Evolutionary conservation across 2,113 vertebrate species (phyloP).

Genomic region (Hemichromis elongatus): DNA sequence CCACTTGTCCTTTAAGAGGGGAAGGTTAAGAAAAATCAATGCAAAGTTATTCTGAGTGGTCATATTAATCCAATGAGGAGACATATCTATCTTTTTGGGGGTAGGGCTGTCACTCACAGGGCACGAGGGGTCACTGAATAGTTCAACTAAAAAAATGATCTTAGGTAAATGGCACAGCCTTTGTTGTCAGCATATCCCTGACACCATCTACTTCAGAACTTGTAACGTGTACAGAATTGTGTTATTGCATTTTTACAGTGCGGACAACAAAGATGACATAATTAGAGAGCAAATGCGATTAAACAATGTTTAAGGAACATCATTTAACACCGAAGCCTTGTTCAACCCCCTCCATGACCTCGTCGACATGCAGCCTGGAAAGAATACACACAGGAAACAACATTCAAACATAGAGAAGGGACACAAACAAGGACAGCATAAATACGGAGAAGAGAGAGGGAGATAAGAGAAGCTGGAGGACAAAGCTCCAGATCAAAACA

Average conservation of each 20-base stretch:
- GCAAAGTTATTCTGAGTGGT: background rate
- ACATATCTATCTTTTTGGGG: fast-evolving
- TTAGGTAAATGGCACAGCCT: fast-evolving
- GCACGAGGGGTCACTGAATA: fast-evolving
- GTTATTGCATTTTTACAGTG: background rate
- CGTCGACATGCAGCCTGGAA: fast-evolving
- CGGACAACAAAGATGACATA: background rate
- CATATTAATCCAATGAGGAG: background rate
- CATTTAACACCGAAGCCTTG: background rate
- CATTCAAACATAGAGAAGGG: background rate
- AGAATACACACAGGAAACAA: fast-evolving
- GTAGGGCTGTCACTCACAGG: fast-evolving
- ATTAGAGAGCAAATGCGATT: background rate
- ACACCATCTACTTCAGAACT: background rate
- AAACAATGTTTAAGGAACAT: background rate
- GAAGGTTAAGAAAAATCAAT: background rate
- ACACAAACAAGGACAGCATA: background rate
- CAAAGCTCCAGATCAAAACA: background rate
- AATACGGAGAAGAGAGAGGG: background rate
- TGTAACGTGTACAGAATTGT: background rate
- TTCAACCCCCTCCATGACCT: too few relatives aligned
- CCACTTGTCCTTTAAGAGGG: background rate
- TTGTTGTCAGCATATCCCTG: background rate
- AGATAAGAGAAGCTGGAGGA: background rate
- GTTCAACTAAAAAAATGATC: fast-evolving